Conservation (phyloP, 2,113 vertebrate species). For the Stictonetta naevosa region DNA sequence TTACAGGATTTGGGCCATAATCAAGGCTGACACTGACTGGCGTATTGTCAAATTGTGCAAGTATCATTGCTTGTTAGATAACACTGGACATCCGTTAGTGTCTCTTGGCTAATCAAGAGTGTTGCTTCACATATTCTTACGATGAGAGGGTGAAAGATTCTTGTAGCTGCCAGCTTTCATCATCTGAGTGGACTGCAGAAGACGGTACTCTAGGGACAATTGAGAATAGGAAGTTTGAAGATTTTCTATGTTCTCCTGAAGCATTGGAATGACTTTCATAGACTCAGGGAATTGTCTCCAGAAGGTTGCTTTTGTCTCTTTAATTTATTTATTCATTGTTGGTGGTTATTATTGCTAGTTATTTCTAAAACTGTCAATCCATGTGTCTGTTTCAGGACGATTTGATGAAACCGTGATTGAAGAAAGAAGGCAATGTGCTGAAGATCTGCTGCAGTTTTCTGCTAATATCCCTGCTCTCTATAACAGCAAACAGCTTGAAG, state of each 20-base stretch:
- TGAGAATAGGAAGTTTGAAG: constrained; percentile 47
- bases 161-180: constrained; percentile 55
- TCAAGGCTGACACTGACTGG: constrained; percentile 65
- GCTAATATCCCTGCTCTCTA: constrained; percentile 95
- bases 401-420: constrained; percentile 96
- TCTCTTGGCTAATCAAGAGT: constrained; percentile 64
- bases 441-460: constrained; percentile 97
- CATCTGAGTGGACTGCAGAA: background rate
- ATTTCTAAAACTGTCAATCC: constrained; percentile 29
- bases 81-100: constrained; percentile 55
- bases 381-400: constrained; percentile 81
- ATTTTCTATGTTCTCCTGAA: constrained; percentile 48
- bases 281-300: constrained; percentile 30
- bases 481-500: constrained; percentile 91
- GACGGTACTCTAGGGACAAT: constrained; percentile 35
- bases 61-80: constrained; percentile 48
- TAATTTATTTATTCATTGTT: background rate
- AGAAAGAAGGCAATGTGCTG: constrained; percentile 95
- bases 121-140: constrained; percentile 56
- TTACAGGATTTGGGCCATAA: constrained; percentile 62
- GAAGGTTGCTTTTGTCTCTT: constrained; percentile 2
- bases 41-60: constrained; percentile 58
- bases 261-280: constrained; percentile 27
- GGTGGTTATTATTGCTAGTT: background rate
- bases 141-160: constrained; percentile 25